Percentiles rank a stretch among this genome's conserved stretches.
Conservation (phyloP, 2,888 invertebrate species). For the Fragum fragum region DNA sequence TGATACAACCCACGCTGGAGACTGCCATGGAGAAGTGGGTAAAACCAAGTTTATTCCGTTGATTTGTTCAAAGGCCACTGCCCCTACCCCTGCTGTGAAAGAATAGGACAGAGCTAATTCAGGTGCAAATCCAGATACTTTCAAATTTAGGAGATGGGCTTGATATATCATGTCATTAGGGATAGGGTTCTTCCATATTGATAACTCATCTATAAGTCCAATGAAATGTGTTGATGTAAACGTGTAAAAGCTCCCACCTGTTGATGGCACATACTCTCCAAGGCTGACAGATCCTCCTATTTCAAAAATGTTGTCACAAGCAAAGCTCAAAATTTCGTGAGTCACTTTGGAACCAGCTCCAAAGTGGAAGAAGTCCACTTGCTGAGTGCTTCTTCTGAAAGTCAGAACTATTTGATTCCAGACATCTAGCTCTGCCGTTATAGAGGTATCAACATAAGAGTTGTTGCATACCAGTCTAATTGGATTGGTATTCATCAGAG, state of each 20-base stretch:
- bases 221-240: conserved; percentile 53
- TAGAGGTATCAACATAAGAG: conserved; percentile 38
- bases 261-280: conserved; percentile 75
- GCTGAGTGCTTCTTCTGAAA: conserved; percentile 49
- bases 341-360: conserved; percentile 60
- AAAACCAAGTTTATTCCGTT: conserved; percentile 70
- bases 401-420: conserved; percentile 79
- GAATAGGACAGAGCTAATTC: conserved; percentile 69
- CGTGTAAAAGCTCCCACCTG: conserved; percentile 44
- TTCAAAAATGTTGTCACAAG: conserved; percentile 64
- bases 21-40: conserved; percentile 76
- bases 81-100: conserved; percentile 72
- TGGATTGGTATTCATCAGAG: conserved; percentile 69
- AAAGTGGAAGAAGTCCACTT: conserved; percentile 70
- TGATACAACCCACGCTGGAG: conserved; percentile 74
- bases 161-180: conserved; percentile 72
- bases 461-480: conserved; percentile 62
- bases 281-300: conserved; percentile 69
- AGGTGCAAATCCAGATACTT: conserved; percentile 69
- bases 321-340: conserved; percentile 62
- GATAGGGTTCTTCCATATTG: conserved; percentile 73
- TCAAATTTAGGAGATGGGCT: conserved; percentile 71
- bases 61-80: conserved; percentile 68
- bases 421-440: conserved; percentile 31
- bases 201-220: conserved; percentile 75